Evolutionary conservation across 2,113 vertebrate species (phyloP).

Genomic region (Axis porcinus): DNA sequence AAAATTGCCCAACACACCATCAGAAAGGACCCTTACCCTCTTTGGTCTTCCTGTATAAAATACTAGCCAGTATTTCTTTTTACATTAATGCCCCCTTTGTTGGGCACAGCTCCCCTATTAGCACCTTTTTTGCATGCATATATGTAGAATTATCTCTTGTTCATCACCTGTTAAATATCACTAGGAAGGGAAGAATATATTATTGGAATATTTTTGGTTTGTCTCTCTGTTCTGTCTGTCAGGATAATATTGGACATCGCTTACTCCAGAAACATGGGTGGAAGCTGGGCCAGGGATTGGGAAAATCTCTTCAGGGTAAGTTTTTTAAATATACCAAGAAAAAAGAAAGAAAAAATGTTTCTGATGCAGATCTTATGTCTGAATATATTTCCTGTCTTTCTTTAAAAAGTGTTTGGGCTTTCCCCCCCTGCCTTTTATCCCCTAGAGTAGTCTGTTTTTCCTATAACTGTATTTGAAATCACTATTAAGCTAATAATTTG

Average conservation of each 20-base stretch:
- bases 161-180: constrained; percentile 84
- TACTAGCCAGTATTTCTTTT: constrained; percentile 82
- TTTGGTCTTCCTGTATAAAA: constrained; percentile 73
- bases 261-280: constrained; percentile 99
- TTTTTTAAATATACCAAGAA: constrained; percentile 66
- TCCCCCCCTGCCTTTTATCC: constrained; percentile 49
- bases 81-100: constrained; percentile 81
- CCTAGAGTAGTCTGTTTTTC: constrained; percentile 67
- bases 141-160: constrained; percentile 84
- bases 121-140: constrained; percentile 87
- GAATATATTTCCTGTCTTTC: constrained; percentile 54
- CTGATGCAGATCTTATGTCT: constrained; percentile 46
- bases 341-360: constrained; percentile 42
- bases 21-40: constrained; percentile 79
- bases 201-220: constrained; percentile 99
- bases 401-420: constrained; percentile 25
- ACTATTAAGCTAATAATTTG: constrained; percentile 59
- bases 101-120: constrained; percentile 78
- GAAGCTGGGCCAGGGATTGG: constrained; percentile 99
- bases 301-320: constrained; percentile 99
- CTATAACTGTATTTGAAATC: constrained; percentile 51
- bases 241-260: constrained; percentile 99
- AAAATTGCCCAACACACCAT: constrained; percentile 87
- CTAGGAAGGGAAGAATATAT: constrained; percentile 95
- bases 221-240: constrained; percentile 95